phyloP scores from a whole-genome alignment of 2,888 invertebrate species.

The Teleiodes luculella region DNA sequence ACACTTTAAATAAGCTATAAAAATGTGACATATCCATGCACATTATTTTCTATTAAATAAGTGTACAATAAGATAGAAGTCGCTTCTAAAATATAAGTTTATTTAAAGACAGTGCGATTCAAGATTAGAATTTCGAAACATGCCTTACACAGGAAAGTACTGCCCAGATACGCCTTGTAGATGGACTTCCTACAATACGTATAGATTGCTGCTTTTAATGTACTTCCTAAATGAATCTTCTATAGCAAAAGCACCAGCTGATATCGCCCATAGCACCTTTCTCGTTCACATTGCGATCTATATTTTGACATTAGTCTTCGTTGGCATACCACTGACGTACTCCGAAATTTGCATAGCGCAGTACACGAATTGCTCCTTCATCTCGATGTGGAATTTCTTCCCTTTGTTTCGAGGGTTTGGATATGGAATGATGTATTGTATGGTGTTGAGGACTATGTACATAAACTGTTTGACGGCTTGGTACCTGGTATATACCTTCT shows the following conservation, averaged over 20 bases:
- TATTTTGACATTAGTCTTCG: conserved; percentile 43
- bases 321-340: conserved; percentile 63
- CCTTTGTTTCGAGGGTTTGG: conserved; percentile 58
- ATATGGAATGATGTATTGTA: conserved; percentile 47
- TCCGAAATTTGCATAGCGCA: conserved; percentile 65
- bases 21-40: too few species aligned
- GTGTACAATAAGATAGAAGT: too few species aligned
- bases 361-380: conserved; percentile 34
- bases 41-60: too few species aligned
- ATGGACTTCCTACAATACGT: conserved; percentile 53
- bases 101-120: too few species aligned
- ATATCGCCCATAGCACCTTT: conserved; percentile 53
- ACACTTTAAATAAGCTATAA: too few species aligned
- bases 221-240: conserved; percentile 65
- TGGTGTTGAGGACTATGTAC: conserved; percentile 50
- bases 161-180: neutral
- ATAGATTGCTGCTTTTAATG: conserved; percentile 52
- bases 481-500: conserved; percentile 58
- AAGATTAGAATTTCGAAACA: too few species aligned
- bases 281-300: conserved; percentile 45
- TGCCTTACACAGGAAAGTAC: neutral
- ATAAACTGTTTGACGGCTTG: conserved; percentile 51
- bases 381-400: conserved; percentile 55
- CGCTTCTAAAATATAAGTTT: too few species aligned
- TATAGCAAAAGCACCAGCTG: conserved; percentile 41